Conservation (phyloP, 2,888 invertebrate species). For the Meiosimyza platycephala region DNA sequence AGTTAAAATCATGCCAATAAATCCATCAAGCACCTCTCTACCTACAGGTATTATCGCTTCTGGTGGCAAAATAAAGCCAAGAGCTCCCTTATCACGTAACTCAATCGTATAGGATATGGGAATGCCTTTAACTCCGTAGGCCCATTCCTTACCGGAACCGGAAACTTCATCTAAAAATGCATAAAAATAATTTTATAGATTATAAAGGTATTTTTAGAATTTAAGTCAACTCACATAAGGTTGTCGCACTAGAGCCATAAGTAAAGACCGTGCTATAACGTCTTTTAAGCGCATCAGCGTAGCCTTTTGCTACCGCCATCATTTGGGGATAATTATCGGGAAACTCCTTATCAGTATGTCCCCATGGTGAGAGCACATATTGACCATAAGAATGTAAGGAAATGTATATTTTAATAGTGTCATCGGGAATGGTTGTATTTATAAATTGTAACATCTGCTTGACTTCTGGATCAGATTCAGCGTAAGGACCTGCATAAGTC, state of each 20-base stretch:
- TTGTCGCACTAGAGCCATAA: constrained; percentile 72
- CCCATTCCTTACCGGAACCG: constrained; percentile 70
- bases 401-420: constrained; percentile 70
- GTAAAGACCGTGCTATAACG: constrained; percentile 69
- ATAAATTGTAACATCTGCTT: constrained; percentile 68
- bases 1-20: constrained; percentile 69
- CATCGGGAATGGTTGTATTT: constrained; percentile 61
- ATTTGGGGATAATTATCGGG: constrained; percentile 68
- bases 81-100: constrained; percentile 75
- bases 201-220: neutral
- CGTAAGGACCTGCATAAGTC: constrained; percentile 69
- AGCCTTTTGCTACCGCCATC: constrained; percentile 71
- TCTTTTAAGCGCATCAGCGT: constrained; percentile 69
- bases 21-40: constrained; percentile 71
- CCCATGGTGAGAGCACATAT: constrained; percentile 72
- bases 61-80: constrained; percentile 77
- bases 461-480: constrained; percentile 72
- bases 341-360: constrained; percentile 67
- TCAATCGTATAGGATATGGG: constrained; percentile 72
- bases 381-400: constrained; percentile 76
- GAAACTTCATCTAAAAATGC: constrained; percentile 63
- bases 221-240: constrained; percentile 61
- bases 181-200: neutral
- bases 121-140: constrained; percentile 69
- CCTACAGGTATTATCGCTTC: constrained; percentile 73